Evolutionary conservation across 2,797 vertebrate genomes (phyloP).

Genomic region (Silurus lanzhouensis): DNA sequence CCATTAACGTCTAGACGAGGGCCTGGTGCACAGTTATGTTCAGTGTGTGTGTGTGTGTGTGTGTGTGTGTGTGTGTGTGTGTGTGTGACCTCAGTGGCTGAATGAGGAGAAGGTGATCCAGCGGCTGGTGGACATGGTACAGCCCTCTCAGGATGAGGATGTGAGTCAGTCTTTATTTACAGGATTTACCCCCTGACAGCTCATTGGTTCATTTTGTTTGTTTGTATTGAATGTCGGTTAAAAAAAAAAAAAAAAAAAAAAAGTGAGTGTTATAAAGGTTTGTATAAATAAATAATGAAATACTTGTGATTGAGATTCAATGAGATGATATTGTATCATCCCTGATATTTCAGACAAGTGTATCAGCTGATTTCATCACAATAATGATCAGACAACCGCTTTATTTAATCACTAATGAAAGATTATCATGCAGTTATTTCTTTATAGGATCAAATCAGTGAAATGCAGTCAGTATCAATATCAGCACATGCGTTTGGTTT

Average conservation of each 20-base stretch:
- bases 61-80: background rate
- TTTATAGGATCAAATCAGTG: too few relatives aligned
- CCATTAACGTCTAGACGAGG: too few relatives aligned
- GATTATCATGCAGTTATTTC: too few relatives aligned
- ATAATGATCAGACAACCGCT: background rate
- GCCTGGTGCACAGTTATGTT: background rate
- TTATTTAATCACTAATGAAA: too few relatives aligned
- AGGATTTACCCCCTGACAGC: too few relatives aligned
- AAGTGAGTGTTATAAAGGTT: too few relatives aligned
- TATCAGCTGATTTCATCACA: background rate
- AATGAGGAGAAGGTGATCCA: conserved; percentile 98
- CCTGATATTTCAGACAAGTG: background rate
- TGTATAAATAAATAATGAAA: too few relatives aligned
- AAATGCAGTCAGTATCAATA: too few relatives aligned
- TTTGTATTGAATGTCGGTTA: too few relatives aligned
- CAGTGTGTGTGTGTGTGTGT: background rate
- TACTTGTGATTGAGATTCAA: background rate
- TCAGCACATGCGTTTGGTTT: too few relatives aligned
- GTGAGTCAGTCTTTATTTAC: conserved; percentile 74
- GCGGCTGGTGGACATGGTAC: conserved; percentile 94
- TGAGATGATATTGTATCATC: background rate
- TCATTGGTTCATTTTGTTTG: too few relatives aligned
- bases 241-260: too few relatives aligned
- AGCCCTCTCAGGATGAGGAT: conserved; percentile 96
- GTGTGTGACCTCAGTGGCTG: conserved; percentile 80